Conservation (phyloP, 2,888 invertebrate genomes). For the Drosophila ezoana region DNA sequence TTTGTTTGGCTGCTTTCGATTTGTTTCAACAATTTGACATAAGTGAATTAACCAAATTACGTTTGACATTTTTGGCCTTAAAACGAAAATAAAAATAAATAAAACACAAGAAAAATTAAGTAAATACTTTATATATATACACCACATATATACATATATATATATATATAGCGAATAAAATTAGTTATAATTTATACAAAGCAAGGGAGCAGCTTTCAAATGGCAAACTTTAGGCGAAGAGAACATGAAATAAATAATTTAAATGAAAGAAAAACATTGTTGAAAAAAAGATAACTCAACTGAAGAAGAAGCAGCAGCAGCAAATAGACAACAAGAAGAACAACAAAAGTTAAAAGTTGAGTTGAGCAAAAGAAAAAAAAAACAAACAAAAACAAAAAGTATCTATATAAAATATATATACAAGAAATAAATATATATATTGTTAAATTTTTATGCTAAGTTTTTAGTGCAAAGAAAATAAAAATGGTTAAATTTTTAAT, state of each 20-base stretch:
- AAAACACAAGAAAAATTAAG: slow-evolving; percentile 29
- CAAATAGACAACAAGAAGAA: slow-evolving; percentile 24
- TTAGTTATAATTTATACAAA: slow-evolving; percentile 74
- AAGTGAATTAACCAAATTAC: slow-evolving; percentile 48
- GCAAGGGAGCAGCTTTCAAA: slow-evolving; percentile 75
- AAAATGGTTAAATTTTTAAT: slow-evolving; percentile 74
- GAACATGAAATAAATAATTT: not conserved
- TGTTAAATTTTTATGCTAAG: slow-evolving; percentile 80
- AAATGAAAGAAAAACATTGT: slow-evolving; percentile 18
- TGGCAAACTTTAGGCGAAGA: slow-evolving; percentile 38
- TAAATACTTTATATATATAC: slow-evolving; percentile 63
- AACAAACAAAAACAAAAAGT: slow-evolving; percentile 32
- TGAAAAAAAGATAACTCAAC: slow-evolving; percentile 38
- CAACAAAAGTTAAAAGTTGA: slow-evolving; percentile 34
- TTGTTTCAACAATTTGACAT: slow-evolving; percentile 17
- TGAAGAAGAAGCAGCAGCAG: slow-evolving; percentile 26
- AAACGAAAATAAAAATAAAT: slow-evolving; percentile 48
- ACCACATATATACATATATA: slow-evolving; percentile 41
- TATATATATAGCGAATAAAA: slow-evolving; percentile 49
- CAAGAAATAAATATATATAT: slow-evolving; percentile 63
- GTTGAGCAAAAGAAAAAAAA: slow-evolving; percentile 34
- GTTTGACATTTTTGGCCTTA: slow-evolving; percentile 82
- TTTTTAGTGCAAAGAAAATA: slow-evolving; percentile 77
- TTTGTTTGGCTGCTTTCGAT: slow-evolving; percentile 16
- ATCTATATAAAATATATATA: slow-evolving; percentile 66